These are phyloP conservation scores for Augochlora pura DNA, from an alignment of 1,140 invertebrate species.

Conservation along the genomic window DNA sequence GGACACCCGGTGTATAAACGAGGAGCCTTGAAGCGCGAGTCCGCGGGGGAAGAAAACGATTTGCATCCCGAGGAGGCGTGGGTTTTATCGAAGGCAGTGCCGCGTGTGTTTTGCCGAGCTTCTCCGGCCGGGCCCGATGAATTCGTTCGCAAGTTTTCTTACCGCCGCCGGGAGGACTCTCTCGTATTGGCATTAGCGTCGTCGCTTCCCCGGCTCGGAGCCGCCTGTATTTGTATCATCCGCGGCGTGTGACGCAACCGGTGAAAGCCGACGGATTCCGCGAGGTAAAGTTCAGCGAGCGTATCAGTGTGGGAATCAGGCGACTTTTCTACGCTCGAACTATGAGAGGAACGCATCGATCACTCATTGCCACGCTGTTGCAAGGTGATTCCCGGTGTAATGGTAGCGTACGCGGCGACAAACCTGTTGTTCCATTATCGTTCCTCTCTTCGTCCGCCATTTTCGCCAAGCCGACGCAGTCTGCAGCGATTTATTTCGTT, in stretches of 20 bases:
- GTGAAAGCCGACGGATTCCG: slow-evolving; percentile 64
- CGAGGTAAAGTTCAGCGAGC: slow-evolving; percentile 60
- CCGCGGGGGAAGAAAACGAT: not conserved
- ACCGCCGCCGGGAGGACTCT: not conserved
- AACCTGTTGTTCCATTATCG: too few relatives aligned
- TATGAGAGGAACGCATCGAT: slow-evolving; percentile 45
- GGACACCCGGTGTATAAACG: not conserved
- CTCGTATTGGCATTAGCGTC: slow-evolving; percentile 14
- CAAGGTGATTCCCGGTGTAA: slow-evolving; percentile 6
- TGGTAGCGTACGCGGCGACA: not conserved
- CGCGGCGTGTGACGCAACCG: slow-evolving; percentile 60
- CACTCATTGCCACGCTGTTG: slow-evolving; percentile 22
- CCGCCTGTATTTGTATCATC: slow-evolving; percentile 57
- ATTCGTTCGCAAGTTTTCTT: slow-evolving; percentile 23
- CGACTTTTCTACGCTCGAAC: slow-evolving; percentile 56
- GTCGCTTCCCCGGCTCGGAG: not conserved
- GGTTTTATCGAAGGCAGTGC: not conserved
- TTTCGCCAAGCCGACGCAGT: too few relatives aligned
- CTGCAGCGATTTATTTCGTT: too few relatives aligned
- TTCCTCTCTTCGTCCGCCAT: too few relatives aligned
- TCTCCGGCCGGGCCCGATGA: too few relatives aligned
- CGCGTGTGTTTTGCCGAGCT: too few relatives aligned
- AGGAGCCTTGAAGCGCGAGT: slow-evolving; percentile 5
- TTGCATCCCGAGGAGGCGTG: slow-evolving; percentile 14
- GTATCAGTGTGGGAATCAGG: slow-evolving; percentile 65